phyloP scores from a whole-genome alignment of 2,113 vertebrate species.

The Psilopogon haemacephalus region DNA sequence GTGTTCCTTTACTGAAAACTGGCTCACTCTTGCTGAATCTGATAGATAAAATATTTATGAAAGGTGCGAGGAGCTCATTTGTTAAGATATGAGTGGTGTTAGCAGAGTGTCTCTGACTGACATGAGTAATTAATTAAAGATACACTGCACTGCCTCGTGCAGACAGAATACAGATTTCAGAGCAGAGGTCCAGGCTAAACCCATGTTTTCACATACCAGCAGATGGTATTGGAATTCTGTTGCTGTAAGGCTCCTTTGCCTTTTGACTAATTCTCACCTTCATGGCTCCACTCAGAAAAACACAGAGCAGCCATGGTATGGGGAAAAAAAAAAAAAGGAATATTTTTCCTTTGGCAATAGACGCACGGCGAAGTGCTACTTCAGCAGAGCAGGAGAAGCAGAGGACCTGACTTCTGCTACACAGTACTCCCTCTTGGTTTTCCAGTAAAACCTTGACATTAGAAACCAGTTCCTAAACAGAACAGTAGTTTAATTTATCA shows the following conservation, averaged over 20 bases:
- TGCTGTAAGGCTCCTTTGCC: neutral
- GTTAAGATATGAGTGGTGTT: slow-evolving; percentile 34
- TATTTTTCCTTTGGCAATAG: neutral
- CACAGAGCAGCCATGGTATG: neutral
- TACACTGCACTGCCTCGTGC: neutral
- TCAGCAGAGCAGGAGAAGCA: neutral
- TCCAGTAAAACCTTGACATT: neutral
- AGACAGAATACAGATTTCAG: neutral
- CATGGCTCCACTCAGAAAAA: neutral
- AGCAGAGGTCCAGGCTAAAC: neutral
- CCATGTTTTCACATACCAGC: neutral
- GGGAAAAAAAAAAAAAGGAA: neutral
- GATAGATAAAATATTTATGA: slow-evolving; percentile 50
- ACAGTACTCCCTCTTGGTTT: neutral
- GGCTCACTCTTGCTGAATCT: neutral
- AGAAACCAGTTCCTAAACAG: neutral
- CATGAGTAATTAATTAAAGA: slow-evolving; percentile 55
- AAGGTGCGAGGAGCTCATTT: slow-evolving; percentile 38
- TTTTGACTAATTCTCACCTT: neutral
- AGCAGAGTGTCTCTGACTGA: slow-evolving; percentile 7
- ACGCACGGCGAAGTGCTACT: neutral
- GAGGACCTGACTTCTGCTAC: neutral
- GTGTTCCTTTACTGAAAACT: neutral
- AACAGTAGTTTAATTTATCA: neutral
- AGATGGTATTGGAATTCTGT: slow-evolving; percentile 25